Evolutionary conservation across 2,113 vertebrate species (phyloP).

Genomic region (Hippoglossus stenolepis): DNA sequence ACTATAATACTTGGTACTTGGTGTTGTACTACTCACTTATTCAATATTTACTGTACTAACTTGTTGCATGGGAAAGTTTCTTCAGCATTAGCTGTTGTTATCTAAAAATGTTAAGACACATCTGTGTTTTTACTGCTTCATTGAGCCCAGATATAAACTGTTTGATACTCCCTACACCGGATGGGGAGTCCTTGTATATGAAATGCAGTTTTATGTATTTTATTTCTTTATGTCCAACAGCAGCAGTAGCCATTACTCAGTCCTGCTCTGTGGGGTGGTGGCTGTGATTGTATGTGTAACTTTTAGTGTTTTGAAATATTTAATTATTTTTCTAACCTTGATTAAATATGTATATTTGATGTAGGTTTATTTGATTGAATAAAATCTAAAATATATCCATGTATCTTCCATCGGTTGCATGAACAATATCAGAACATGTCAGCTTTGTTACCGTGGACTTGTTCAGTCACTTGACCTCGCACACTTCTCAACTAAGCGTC

Average conservation of each 20-base stretch:
- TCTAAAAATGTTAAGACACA: conserved; percentile 22
- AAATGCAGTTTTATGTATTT: conserved; percentile 77
- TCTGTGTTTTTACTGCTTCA: conserved; percentile 50
- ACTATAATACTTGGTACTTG: conserved; percentile 54
- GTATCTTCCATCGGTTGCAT: conserved; percentile 7
- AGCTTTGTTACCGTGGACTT: no score
- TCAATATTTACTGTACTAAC: conserved; percentile 56
- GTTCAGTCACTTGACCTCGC: background rate
- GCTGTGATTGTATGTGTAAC: conserved; percentile 57
- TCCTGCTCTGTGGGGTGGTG: conserved; percentile 50
- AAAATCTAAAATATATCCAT: conserved; percentile 39
- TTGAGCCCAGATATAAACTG: conserved; percentile 28
- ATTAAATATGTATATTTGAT: conserved; percentile 73
- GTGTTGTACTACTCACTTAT: conserved; percentile 36
- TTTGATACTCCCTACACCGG: conserved; percentile 19
- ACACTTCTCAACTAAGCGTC: background rate
- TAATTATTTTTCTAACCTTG: conserved; percentile 78
- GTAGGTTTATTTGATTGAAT: conserved; percentile 78
- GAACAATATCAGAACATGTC: background rate
- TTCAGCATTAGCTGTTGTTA: conserved; percentile 27
- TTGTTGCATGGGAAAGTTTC: conserved; percentile 67
- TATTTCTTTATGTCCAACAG: conserved; percentile 50
- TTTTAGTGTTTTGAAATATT: conserved; percentile 70
- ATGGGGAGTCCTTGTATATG: conserved; percentile 46
- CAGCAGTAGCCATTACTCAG: conserved; percentile 48